Base-by-base conservation (phyloP, 2,113 vertebrate species). In the Astatotilapia flaviijosephi region DNA sequence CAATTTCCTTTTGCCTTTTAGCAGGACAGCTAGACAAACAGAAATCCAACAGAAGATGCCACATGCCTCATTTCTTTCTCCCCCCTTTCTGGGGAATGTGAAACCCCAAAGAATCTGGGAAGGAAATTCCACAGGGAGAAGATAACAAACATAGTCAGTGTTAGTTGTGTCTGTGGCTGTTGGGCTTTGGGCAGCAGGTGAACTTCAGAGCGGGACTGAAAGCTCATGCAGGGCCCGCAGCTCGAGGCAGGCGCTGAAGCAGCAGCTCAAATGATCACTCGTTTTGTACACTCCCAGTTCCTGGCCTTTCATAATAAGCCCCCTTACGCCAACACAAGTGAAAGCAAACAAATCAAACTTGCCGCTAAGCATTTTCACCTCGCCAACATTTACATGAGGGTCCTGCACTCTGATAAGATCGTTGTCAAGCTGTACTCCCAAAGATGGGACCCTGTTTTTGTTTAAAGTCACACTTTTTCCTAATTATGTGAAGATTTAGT, bases 91-190 rank as follows among this genome's bases (percentile, higher is more conserved):
- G 82, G 83, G 89, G 95, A 95, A 96, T 92, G 92, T 82, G 82
- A 93, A 91, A 91, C 89, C 90, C 87, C 19, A 56, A 93, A 91
- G 96, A 95, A 95, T 95, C 94, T 91, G 82, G 90, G 85, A 91
- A 95, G 95, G 94, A 96, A 96, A 96, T 96, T 96, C 96, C 95
- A 91, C 75, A 2, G 12, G 81, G 87, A 83, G 93, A 92, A 95
- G 94, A 96, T 94, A 97, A 95, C 87, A 95, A 95, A 93, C 94
- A 91, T 31, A 56, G 83, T 86, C 83, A 49, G 89, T 83, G 84
- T 93, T 87, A 88, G 95, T 93, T 94, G 92, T 95, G 94, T 95
- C 94, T 90, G 87, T 73, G 70, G 84, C 81, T 42, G 33, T 2
- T 51, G 9, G 55, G 73, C 75, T 86, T 73, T 70, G 79, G 86